These are phyloP conservation scores for Conus ventricosus DNA, from an alignment of 1,140 invertebrate species.

Conservation along the genomic window DNA sequence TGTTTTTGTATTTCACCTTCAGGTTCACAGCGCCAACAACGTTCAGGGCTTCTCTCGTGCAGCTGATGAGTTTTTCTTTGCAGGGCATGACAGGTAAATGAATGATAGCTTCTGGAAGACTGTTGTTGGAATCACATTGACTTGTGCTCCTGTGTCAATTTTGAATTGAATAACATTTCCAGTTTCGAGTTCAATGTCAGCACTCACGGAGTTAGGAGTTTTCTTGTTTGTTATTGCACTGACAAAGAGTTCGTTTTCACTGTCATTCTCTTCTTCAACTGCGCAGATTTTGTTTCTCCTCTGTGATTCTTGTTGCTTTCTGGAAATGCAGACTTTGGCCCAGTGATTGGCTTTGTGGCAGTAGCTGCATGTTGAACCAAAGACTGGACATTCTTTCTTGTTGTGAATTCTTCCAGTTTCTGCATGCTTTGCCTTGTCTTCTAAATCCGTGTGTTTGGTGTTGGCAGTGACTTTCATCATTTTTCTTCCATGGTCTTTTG, in stretches of 20 bases:
- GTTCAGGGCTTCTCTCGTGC: not conserved
- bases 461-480: too few species aligned
- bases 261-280: not conserved
- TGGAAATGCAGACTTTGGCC: not conserved
- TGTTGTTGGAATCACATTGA: constrained; percentile 33
- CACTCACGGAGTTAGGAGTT: too few species aligned
- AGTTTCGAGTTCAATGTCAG: too few species aligned
- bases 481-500: too few species aligned
- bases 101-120: constrained; percentile 38
- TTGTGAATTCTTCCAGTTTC: not conserved
- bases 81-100: constrained; percentile 22
- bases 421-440: not conserved
- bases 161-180: not conserved
- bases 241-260: not conserved
- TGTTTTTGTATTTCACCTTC: not conserved
- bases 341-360: constrained; percentile 22
- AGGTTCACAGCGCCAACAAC: not conserved
- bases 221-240: constrained; percentile 42
- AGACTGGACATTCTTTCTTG: constrained; percentile 15
- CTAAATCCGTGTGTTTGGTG: too few species aligned
- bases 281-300: not conserved
- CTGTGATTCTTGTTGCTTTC: not conserved
- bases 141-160: constrained; percentile 38
- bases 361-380: not conserved
- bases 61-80: not conserved